These are phyloP conservation scores for human (Homo sapiens) DNA, from an alignment of 2,113 vertebrate species.

Conservation along the genomic window GRCh38 chr9:22603001-22603500, in stretches of 20 bases:
- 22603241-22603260: background rate
- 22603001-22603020: background rate
- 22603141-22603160: background rate
- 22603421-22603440: background rate
- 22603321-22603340: background rate
- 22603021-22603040: background rate
- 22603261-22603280: background rate
- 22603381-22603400: background rate
- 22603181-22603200: background rate
- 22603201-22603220: background rate
- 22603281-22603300: background rate
- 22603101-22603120: background rate
- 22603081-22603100: background rate
- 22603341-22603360: background rate
- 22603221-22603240: background rate
- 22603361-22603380: background rate
- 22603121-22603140: background rate
- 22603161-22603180: background rate
- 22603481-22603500: no score
- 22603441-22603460: background rate
- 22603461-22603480: no score
- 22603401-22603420: background rate
- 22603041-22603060: background rate
- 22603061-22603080: background rate
- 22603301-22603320: background rate